Base-by-base conservation (phyloP, 2,797 vertebrate species). In the Poecilia picta region DNA sequence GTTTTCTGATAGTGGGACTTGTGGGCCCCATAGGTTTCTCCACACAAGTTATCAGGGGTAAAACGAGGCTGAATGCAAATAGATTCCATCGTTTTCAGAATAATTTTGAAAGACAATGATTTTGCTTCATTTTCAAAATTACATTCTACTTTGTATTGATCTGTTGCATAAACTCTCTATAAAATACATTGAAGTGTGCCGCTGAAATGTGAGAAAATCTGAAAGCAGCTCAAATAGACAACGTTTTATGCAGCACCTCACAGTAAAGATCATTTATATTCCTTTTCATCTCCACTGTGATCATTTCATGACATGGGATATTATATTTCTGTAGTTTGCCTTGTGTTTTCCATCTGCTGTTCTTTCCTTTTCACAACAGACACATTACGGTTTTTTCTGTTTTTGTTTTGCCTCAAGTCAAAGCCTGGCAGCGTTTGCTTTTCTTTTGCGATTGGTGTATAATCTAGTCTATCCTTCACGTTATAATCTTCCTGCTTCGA, bases 331-430 rank as follows among this genome's bases (percentile, higher is more conserved):
- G 88, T 76, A 78, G 53, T 33, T 55, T 23, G 80, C 83, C 71
- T 33, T 71, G 80, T 71, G 20, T 70, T 70, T 76, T 78, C 75
- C 74, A 80, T 83, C 76, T 80, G 77, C 80, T 86, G 66, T 33
- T 76, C 46, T 16, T 43, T 10, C 76, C 73, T 77, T 51, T 62
- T 88, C 83, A 85, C 89, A 84, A 83, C 80, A 79, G 57, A 62
- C 71, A 64, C 72, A 85, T 81, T 80, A 83, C 81, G 88, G 83
- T 31, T 77, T 16, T 73, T 4, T 31, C 57, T 18, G 28, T 62
- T 16, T 62, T 80, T 83, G 76, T 85, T 81, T 36, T 74, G 85
- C 88, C 84, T 81, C 41, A 64, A 89, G 87, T 84, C 39, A 78
- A 75, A 82, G 75, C 45, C 73, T 83, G 72, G 16, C 73, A 85